Evolutionary conservation across 2,797 vertebrate genomes (phyloP).

Genomic region (Argentina silus): DNA sequence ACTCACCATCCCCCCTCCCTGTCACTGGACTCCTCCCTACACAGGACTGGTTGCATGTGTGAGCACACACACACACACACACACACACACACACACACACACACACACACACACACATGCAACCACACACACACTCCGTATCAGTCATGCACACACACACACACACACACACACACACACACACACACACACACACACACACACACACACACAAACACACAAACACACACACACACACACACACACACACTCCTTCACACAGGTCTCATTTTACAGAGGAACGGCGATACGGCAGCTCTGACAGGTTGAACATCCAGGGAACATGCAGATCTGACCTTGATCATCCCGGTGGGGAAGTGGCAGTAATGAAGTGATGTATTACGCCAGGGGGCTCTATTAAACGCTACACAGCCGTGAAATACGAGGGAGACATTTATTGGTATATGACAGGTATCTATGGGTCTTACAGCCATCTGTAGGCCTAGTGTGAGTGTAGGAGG

Average conservation of each 20-base stretch:
- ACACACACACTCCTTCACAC: neutral
- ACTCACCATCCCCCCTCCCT: neutral
- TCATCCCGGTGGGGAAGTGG: constrained; percentile 30
- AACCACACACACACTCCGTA: neutral
- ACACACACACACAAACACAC: neutral
- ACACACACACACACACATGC: neutral
- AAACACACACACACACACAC: constrained; percentile 6
- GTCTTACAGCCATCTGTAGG: neutral
- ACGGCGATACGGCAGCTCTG: constrained; percentile 4
- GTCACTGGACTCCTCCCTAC: neutral
- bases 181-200: neutral
- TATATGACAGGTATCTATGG: constrained; percentile 13
- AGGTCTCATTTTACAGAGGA: constrained; percentile 1
- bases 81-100: neutral
- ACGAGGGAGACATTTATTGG: constrained; percentile 14
- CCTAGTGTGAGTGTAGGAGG: neutral
- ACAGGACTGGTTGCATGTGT: neutral
- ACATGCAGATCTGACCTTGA: constrained; percentile 64
- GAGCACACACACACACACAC: neutral
- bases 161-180: neutral
- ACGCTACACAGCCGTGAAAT: constrained; percentile 37
- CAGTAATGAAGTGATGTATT: constrained; percentile 43
- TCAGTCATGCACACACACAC: neutral
- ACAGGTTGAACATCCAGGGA: constrained; percentile 46
- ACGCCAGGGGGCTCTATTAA: constrained; percentile 39